Conservation (phyloP, 2,888 invertebrate genomes). For the Chromoteleia sp. region DNA sequence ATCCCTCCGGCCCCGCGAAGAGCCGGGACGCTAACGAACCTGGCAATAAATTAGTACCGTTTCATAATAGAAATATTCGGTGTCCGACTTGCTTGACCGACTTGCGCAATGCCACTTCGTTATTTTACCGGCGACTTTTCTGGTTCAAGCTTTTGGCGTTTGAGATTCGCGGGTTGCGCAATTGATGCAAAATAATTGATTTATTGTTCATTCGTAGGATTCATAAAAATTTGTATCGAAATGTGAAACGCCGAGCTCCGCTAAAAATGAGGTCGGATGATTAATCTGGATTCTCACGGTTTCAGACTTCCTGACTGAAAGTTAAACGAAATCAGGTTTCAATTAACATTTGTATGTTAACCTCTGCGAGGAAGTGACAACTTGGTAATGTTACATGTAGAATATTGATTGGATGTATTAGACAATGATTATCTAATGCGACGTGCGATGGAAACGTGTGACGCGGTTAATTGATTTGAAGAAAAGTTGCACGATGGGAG, state of each 20-base stretch:
- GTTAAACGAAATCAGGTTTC: slow-evolving; percentile 31
- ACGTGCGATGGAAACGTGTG: background rate
- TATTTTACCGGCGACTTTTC: background rate
- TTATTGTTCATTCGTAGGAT: slow-evolving; percentile 23
- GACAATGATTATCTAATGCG: slow-evolving; percentile 24
- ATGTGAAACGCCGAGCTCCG: slow-evolving; percentile 11
- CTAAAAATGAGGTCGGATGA: slow-evolving; percentile 23
- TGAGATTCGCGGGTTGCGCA: slow-evolving; percentile 4
- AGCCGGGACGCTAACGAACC: slow-evolving; percentile 21
- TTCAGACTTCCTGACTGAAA: slow-evolving; percentile 48
- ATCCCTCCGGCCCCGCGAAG: background rate
- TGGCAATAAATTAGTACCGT: slow-evolving; percentile 42
- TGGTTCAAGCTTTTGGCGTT: too few relatives aligned
- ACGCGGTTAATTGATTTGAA: too few relatives aligned
- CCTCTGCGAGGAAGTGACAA: slow-evolving; percentile 40
- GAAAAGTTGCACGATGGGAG: background rate
- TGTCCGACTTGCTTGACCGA: slow-evolving; percentile 19
- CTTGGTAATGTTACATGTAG: slow-evolving; percentile 2
- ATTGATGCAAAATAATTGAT: slow-evolving; percentile 32
- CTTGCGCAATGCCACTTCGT: slow-evolving; percentile 20
- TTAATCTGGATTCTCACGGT: slow-evolving; percentile 54
- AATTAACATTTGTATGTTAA: slow-evolving; percentile 40
- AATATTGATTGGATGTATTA: slow-evolving; percentile 18
- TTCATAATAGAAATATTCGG: slow-evolving; percentile 44
- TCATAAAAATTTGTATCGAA: slow-evolving; percentile 18